These are phyloP conservation scores for Megastigmus dorsalis DNA, from an alignment of 2,888 invertebrate species.

Conservation along the genomic window DNA sequence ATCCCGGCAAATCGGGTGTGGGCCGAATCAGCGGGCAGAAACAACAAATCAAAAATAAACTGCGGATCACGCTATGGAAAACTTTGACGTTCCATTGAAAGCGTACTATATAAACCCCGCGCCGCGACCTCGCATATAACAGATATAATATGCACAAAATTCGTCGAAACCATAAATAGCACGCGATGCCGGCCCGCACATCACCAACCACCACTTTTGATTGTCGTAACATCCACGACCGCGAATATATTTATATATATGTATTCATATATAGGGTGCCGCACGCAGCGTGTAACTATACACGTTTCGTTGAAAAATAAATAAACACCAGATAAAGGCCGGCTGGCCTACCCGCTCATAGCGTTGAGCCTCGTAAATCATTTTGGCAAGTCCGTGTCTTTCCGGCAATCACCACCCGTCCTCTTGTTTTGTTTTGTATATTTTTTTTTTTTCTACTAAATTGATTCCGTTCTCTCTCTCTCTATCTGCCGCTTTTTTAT, in stretches of 20 bases:
- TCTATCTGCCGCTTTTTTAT: neutral
- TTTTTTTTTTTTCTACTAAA: neutral
- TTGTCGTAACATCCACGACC: slow-evolving; percentile 25
- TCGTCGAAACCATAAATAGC: slow-evolving; percentile 34
- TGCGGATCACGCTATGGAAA: neutral
- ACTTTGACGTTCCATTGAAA: slow-evolving; percentile 22
- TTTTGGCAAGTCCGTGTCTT: slow-evolving; percentile 32
- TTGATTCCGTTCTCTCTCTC: slow-evolving; percentile 1
- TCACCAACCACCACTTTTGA: slow-evolving; percentile 10
- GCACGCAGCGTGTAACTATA: neutral
- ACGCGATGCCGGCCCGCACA: slow-evolving; percentile 11
- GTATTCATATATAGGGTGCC: no score
- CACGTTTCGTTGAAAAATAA: slow-evolving; percentile 26
- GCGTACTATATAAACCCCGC: neutral
- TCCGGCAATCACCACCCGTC: slow-evolving; percentile 23
- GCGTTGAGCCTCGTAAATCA: slow-evolving; percentile 44
- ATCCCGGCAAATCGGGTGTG: no score
- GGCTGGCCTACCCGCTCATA: neutral
- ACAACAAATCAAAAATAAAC: neutral
- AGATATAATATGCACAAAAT: slow-evolving; percentile 23
- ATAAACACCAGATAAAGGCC: slow-evolving; percentile 33
- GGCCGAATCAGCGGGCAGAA: no score
- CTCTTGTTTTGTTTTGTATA: neutral
- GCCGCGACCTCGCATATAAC: no score
- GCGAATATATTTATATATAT: no score